Evolutionary conservation across 2,797 vertebrate species (phyloP).

Genomic region (Manis javanica): DNA sequence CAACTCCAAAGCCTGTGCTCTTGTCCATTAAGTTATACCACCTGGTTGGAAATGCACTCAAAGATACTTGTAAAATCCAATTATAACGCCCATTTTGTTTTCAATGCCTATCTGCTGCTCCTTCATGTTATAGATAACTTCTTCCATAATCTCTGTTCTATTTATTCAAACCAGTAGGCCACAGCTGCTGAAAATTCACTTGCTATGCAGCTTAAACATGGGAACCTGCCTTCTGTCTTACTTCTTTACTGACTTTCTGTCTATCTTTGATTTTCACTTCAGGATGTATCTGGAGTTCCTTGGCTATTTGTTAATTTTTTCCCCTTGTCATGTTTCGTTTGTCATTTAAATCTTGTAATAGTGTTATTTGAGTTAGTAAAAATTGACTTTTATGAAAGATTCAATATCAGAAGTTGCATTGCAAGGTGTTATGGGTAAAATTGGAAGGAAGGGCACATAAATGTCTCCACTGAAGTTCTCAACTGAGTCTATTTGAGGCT

Average conservation of each 20-base stretch:
- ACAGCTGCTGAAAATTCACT: neutral
- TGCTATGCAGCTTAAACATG: conserved; percentile 46
- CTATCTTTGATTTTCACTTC: conserved; percentile 63
- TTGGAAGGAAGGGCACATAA: conserved; percentile 66
- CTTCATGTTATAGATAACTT: neutral
- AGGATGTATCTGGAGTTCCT: conserved; percentile 67
- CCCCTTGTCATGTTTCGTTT: conserved; percentile 61
- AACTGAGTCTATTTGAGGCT: conserved; percentile 72
- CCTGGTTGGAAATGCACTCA: neutral
- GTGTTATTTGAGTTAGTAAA: conserved; percentile 73
- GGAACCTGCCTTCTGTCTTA: neutral
- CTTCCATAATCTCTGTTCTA: conserved; percentile 45
- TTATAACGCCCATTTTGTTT: conserved; percentile 30
- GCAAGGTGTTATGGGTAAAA: conserved; percentile 78
- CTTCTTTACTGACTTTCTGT: conserved; percentile 58
- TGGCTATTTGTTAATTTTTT: conserved; percentile 68
- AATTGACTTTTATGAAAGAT: conserved; percentile 76
- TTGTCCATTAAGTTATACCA: neutral
- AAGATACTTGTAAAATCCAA: conserved; percentile 6
- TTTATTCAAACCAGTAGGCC: conserved; percentile 31
- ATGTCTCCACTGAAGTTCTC: conserved; percentile 73
- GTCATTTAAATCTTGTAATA: conserved; percentile 75
- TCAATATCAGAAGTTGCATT: conserved; percentile 78
- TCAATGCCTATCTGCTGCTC: neutral
- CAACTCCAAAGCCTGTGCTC: neutral